Conservation (phyloP, 2,797 vertebrate species). For the Lepus oiostolus region DNA sequence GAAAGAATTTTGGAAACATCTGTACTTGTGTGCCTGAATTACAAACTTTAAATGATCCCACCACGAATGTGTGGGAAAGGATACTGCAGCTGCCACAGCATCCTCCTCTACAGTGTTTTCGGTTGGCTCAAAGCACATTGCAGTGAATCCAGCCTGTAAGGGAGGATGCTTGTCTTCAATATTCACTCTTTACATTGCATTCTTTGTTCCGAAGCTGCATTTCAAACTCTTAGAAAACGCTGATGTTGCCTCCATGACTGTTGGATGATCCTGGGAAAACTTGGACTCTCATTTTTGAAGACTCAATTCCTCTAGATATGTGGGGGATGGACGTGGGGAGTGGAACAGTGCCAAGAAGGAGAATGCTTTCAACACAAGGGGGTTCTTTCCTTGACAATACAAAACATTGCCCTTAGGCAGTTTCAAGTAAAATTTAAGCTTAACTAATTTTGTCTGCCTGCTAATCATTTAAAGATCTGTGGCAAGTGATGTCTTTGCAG, state of each 20-base stretch:
- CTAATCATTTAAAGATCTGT: not conserved
- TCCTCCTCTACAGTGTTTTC: not conserved
- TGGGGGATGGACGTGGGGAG: not conserved
- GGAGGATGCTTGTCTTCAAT: not conserved
- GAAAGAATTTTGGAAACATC: not conserved
- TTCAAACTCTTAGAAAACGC: not conserved
- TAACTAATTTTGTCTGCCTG: not conserved
- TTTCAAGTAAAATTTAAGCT: not conserved
- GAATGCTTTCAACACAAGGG: not conserved
- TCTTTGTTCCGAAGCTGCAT: not conserved
- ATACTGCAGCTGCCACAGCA: not conserved
- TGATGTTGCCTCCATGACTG: not conserved
- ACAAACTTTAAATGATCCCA: not conserved
- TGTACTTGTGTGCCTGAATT: not conserved
- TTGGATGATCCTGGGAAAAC: not conserved
- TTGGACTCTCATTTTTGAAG: not conserved
- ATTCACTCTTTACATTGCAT: not conserved
- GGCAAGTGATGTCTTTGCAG: not conserved
- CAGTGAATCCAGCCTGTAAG: not conserved
- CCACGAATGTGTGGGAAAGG: not conserved
- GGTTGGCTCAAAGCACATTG: not conserved
- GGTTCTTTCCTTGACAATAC: not conserved
- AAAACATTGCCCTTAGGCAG: not conserved
- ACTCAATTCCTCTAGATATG: not conserved
- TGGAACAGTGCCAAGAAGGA: not conserved